These are phyloP conservation scores for Selenia dentaria DNA, from an alignment of 2,888 invertebrate species.

Conservation along the genomic window DNA sequence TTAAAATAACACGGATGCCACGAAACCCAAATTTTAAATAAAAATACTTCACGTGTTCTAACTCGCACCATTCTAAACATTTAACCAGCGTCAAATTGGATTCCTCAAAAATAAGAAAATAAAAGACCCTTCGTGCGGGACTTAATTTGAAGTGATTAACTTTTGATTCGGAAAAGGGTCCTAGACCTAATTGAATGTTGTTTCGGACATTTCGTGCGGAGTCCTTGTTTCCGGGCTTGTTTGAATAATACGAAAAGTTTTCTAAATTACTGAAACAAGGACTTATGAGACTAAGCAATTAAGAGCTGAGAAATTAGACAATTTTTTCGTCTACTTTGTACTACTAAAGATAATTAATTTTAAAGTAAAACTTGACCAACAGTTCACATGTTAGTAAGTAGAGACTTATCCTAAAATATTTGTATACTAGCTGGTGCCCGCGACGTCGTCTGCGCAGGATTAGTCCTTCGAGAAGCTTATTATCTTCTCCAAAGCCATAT, in stretches of 20 bases:
- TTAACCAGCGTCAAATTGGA: slow-evolving; percentile 12
- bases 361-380: too few species aligned
- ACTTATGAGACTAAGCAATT: not conserved
- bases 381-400: too few species aligned
- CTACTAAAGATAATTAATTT: too few species aligned
- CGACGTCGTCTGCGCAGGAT: too few species aligned
- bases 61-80: not conserved
- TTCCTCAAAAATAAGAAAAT: slow-evolving; percentile 12
- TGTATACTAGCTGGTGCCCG: too few species aligned
- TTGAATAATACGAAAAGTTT: not conserved
- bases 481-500: too few species aligned
- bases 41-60: too few species aligned
- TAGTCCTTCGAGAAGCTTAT: too few species aligned
- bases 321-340: too few species aligned
- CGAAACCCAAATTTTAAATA: too few species aligned
- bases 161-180: slow-evolving; percentile 18
- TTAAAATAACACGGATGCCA: too few species aligned
- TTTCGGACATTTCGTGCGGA: not conserved
- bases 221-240: not conserved
- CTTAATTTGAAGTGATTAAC: slow-evolving; percentile 17
- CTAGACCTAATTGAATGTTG: slow-evolving; percentile 19
- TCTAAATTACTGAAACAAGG: not conserved
- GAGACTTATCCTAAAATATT: too few species aligned
- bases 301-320: not conserved
- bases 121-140: slow-evolving; percentile 13